These are phyloP conservation scores for Agrochola litura DNA, from an alignment of 2,888 invertebrate species.

Conservation along the genomic window DNA sequence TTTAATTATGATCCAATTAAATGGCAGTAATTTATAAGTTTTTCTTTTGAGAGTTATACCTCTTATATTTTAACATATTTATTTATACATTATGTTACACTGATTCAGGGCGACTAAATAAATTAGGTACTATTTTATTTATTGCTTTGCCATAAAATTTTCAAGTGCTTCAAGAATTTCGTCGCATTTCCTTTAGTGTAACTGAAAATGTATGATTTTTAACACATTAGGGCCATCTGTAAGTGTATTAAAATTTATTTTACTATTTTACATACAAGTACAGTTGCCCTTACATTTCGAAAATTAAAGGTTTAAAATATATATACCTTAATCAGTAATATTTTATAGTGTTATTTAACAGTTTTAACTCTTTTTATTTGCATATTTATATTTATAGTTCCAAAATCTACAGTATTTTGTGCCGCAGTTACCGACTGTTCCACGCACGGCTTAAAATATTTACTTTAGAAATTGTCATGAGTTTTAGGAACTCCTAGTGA, in stretches of 20 bases:
- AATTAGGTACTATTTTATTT: slow-evolving; percentile 37
- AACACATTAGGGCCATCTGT: slow-evolving; percentile 3
- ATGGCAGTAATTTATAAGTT: slow-evolving; percentile 25
- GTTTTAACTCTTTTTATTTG: slow-evolving; percentile 63
- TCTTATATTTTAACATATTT: slow-evolving; percentile 34
- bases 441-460: slow-evolving; percentile 1
- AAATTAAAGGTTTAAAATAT: slow-evolving; percentile 43
- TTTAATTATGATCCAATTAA: slow-evolving; percentile 37
- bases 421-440: slow-evolving; percentile 33
- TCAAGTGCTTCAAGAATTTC: slow-evolving; percentile 16
- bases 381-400: slow-evolving; percentile 61
- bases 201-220: neutral
- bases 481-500: slow-evolving; percentile 55
- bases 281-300: slow-evolving; percentile 47
- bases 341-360: slow-evolving; percentile 65
- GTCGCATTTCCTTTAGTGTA: slow-evolving; percentile 5
- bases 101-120: slow-evolving; percentile 27
- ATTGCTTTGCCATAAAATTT: slow-evolving; percentile 34
- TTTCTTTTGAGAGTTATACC: slow-evolving; percentile 31
- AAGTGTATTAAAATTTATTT: slow-evolving; percentile 7
- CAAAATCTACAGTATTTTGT: slow-evolving; percentile 60
- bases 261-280: slow-evolving; percentile 43
- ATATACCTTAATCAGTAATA: slow-evolving; percentile 58
- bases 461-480: slow-evolving; percentile 56
- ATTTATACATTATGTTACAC: slow-evolving; percentile 39